Percentiles rank a stretch among this genome's conserved stretches.
These are phyloP conservation scores for Chloroceryle amazona DNA, from an alignment of 2,797 vertebrate species.

Conservation along the genomic window DNA sequence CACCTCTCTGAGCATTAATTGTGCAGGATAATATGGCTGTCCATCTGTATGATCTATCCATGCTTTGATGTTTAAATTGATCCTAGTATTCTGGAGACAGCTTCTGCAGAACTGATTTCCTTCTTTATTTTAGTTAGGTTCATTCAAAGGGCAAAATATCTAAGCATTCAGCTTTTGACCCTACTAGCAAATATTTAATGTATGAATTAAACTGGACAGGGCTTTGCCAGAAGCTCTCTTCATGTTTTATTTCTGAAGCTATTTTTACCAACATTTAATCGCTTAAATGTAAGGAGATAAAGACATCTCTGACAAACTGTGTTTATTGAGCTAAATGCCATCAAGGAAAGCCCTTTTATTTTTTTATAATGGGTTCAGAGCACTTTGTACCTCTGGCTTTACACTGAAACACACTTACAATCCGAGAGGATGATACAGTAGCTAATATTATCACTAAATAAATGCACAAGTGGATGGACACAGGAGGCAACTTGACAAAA, in stretches of 20 bases:
- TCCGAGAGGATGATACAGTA: slow-evolving; percentile 62
- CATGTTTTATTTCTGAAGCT: slow-evolving; percentile 78
- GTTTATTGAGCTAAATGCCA: slow-evolving; percentile 79
- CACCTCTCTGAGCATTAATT: slow-evolving; percentile 60
- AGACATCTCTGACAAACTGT: slow-evolving; percentile 79
- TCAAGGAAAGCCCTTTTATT: slow-evolving; percentile 66
- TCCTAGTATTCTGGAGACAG: slow-evolving; percentile 75
- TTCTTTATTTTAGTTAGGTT: slow-evolving; percentile 79
- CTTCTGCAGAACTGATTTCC: slow-evolving; percentile 64
- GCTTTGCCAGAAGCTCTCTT: slow-evolving; percentile 77
- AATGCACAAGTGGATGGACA: slow-evolving; percentile 52
- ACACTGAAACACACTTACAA: slow-evolving; percentile 48
- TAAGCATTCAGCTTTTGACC: slow-evolving; percentile 80
- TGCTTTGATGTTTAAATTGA: slow-evolving; percentile 78
- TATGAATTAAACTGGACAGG: slow-evolving; percentile 82
- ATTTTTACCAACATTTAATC: slow-evolving; percentile 81
- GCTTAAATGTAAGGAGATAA: slow-evolving; percentile 78
- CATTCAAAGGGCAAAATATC: slow-evolving; percentile 84
- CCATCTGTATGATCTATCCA: slow-evolving; percentile 57
- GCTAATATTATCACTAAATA: slow-evolving; percentile 45
- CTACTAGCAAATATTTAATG: slow-evolving; percentile 83
- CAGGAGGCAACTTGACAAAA: slow-evolving; percentile 67
- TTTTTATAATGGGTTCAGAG: slow-evolving; percentile 50
- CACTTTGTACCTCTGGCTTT: slow-evolving; percentile 59
- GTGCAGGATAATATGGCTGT: slow-evolving; percentile 74